Base-by-base conservation (phyloP, 2,888 invertebrate genomes). In the Monopis laevigella region DNA sequence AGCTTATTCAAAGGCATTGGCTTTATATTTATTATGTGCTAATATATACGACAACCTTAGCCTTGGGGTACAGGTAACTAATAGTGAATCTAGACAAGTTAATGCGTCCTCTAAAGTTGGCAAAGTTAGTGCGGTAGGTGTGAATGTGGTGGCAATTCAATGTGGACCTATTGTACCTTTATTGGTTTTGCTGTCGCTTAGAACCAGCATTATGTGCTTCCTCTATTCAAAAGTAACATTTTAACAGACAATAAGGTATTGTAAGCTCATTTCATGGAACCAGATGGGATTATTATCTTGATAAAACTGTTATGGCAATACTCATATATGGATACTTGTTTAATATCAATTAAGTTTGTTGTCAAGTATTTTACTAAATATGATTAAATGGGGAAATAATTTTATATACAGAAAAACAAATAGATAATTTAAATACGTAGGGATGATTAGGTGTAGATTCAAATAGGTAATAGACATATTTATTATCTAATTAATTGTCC, bases 121-220 rank as follows among this genome's bases (percentile, higher is more conserved):
- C 12, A 7, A 36, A 21, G 36, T 36, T 21, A 21, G 13, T 21
- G 21, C n/a, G n/a, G 17, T 16, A 36, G 36, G 36, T 36, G 36
- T 36, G 21, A 36, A 36, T 36, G 36, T 21, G 21, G 36, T 36
- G n/a, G 36, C 36, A 21, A 36, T 36, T 16, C 16, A 40, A 53
- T 46, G 10, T 2, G 53, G 58, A 53, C 53, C 65, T 56, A 66
- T 70, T 69, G 68, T 68, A 55, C 69, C 69, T 62, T 68, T 70
- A 69, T 62, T 60, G 69, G 68, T 62, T 19, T 11, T 16, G 36
- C 11, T 36, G 36, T 36, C 36, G 36, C 17, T 36, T 36, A 21
- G 36, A 36, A 36, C 21, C 11, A 36, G 21, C 21, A n/a, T 8
- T 36, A 36, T 36, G 36, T 36, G 34, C 16, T 34, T 34, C 34